phyloP scores from a whole-genome alignment of 2,797 vertebrate genomes.

The Sebastes paucispinis region DNA sequence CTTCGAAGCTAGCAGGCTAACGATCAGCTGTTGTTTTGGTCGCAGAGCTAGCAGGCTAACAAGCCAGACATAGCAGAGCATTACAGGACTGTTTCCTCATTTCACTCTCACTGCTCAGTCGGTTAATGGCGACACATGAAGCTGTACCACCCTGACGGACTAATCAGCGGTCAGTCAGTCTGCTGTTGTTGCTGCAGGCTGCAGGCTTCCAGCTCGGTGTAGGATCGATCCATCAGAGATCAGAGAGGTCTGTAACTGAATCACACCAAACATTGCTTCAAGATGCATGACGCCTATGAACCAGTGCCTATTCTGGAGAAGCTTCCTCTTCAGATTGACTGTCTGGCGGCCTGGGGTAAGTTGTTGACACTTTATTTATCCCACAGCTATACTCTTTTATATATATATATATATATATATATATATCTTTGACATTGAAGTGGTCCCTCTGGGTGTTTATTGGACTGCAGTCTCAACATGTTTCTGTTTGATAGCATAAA shows the following conservation, averaged over 20 bases:
- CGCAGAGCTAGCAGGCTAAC: neutral
- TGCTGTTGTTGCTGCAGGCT: conserved; percentile 30
- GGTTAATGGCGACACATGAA: conserved; percentile 44
- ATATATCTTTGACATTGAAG: neutral
- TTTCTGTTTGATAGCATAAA: neutral
- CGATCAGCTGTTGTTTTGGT: conserved; percentile 74
- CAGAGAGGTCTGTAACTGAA: neutral
- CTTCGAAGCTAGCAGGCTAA: conserved; percentile 64
- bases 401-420: no score
- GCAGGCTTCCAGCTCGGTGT: no score
- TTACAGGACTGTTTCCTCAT: neutral
- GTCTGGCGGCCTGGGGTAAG: conserved; percentile 97
- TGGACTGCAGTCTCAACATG: neutral
- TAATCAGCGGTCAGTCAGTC: conserved; percentile 24
- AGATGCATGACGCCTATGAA: conserved; percentile 97
- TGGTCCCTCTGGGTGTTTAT: neutral
- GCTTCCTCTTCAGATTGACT: conserved; percentile 96
- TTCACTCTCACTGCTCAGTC: neutral
- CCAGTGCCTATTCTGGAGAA: conserved; percentile 95
- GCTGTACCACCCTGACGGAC: conserved; percentile 3
- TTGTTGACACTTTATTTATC: neutral
- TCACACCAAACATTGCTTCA: conserved; percentile 23
- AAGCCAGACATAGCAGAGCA: neutral
- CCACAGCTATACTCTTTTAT: neutral
- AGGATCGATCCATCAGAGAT: conserved; percentile 4